Percentiles rank a stretch among this genome's conserved stretches.
These are phyloP conservation scores for Sitodiplosis mosellana DNA, from an alignment of 1,140 invertebrate species.

Conservation along the genomic window DNA sequence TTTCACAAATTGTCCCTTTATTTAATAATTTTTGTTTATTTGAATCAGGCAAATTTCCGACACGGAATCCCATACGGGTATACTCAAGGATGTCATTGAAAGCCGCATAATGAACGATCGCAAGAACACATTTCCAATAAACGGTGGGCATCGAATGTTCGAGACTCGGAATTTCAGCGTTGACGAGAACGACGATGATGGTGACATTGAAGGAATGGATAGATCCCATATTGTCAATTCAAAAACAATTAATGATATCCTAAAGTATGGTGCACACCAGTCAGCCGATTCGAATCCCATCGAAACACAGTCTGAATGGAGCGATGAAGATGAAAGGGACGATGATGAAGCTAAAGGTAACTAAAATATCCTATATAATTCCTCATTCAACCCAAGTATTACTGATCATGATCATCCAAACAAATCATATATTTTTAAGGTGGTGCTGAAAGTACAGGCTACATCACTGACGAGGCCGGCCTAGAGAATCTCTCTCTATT, in stretches of 20 bases:
- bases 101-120: too few species aligned
- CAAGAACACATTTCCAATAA: too few species aligned
- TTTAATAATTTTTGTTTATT: constrained; percentile 1
- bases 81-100: constrained; percentile 18
- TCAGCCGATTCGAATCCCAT: constrained; percentile 24
- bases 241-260: constrained; percentile 20
- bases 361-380: neutral
- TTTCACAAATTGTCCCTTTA: neutral
- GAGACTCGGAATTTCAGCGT: neutral
- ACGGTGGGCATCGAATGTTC: too few species aligned
- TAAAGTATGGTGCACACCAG: constrained; percentile 24
- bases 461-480: constrained; percentile 64
- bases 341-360: constrained; percentile 22
- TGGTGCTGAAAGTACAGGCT: constrained; percentile 55
- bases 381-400: neutral
- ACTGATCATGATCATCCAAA: neutral
- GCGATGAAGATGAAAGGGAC: constrained; percentile 36
- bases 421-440: too few species aligned
- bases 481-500: constrained; percentile 65
- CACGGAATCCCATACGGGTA: constrained; percentile 25
- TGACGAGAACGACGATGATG: neutral
- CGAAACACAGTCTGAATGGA: constrained; percentile 63
- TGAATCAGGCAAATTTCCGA: constrained; percentile 22
- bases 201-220: neutral
- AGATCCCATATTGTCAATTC: constrained; percentile 12